These are phyloP conservation scores for Electrona antarctica DNA, from an alignment of 2,113 vertebrate species.

Conservation along the genomic window DNA sequence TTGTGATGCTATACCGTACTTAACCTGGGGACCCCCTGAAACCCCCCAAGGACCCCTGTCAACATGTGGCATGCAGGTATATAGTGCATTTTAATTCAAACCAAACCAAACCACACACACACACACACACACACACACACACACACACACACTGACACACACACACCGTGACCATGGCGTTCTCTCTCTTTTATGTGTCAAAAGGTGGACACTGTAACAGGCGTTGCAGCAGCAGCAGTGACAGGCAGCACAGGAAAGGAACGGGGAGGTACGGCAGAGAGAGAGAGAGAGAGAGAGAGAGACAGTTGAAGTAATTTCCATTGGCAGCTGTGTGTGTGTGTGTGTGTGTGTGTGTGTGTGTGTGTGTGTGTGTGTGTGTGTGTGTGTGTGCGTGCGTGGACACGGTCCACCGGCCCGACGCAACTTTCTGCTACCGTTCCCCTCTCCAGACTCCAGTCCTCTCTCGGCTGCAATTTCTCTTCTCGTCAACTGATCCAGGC, in stretches of 20 bases:
- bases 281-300: constrained; percentile 20
- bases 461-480: neutral
- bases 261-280: neutral
- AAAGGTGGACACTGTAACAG: no score
- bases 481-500: no score
- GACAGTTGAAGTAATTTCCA: constrained; percentile 76
- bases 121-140: no score
- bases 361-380: constrained; percentile 44
- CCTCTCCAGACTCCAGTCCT: constrained; percentile 33
- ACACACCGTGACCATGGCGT: no score
- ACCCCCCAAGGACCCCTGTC: no score
- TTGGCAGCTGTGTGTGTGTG: constrained; percentile 64
- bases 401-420: constrained; percentile 60
- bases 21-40: no score
- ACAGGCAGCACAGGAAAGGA: constrained; percentile 8
- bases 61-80: no score
- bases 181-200: no score
- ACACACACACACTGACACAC: no score
- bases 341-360: constrained; percentile 44
- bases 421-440: constrained; percentile 47
- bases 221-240: neutral
- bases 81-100: no score
- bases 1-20: no score
- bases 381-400: constrained; percentile 65
- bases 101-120: no score